Percentiles rank a stretch among this genome's conserved stretches.
phyloP scores from a whole-genome alignment of 2,888 invertebrate genomes.

The Melieria omissa region DNA sequence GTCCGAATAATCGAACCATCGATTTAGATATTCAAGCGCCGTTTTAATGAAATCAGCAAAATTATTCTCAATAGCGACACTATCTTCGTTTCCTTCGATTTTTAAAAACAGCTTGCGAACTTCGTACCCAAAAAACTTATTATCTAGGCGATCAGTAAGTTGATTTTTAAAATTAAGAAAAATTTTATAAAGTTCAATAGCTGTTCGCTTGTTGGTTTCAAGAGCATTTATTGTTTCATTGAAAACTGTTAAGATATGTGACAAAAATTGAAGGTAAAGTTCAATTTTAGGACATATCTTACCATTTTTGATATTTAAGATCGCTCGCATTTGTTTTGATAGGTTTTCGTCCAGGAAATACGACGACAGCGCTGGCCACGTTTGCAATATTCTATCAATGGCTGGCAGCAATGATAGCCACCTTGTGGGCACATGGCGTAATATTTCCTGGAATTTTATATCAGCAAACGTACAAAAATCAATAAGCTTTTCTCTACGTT shows the following conservation, averaged over 20 bases:
- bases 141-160: constrained; percentile 8
- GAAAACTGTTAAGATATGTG: constrained; percentile 12
- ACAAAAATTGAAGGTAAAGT: constrained; percentile 2
- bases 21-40: neutral
- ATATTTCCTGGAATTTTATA: constrained; percentile 12
- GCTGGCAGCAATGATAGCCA: constrained; percentile 12
- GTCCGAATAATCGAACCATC: constrained; percentile 9
- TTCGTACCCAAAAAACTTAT: constrained; percentile 14
- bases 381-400: constrained; percentile 13
- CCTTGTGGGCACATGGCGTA: neutral
- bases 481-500: constrained; percentile 10
- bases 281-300: too few relatives aligned
- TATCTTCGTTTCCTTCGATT: constrained; percentile 10
- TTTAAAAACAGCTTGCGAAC: constrained; percentile 12
- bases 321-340: too few relatives aligned
- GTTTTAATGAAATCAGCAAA: neutral
- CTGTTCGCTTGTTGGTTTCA: neutral
- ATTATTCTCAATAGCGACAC: neutral
- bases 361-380: neutral
- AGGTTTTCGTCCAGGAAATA: too few relatives aligned
- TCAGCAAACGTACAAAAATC: constrained; percentile 7
- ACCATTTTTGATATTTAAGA: too few relatives aligned
- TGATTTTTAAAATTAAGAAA: constrained; percentile 10
- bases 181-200: constrained; percentile 11
- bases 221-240: neutral